Evolutionary conservation across 2,113 vertebrate species (phyloP).

Genomic region (Pavo muticus): DNA sequence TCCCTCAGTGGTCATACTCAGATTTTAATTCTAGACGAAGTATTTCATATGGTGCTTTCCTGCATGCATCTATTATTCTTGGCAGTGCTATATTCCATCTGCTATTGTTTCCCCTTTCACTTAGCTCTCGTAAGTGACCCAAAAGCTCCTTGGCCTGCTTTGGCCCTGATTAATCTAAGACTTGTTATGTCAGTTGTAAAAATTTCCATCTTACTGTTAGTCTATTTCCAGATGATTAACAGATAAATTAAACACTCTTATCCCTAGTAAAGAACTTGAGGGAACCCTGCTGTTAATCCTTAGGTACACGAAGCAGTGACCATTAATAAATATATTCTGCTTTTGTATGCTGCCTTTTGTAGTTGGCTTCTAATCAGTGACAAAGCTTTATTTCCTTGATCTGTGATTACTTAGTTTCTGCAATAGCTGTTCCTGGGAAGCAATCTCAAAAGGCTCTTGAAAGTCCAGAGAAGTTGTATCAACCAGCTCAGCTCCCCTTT

Average conservation of each 20-base stretch:
- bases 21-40: neutral
- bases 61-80: neutral
- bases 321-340: neutral
- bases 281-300: neutral
- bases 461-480: neutral
- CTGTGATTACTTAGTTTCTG: neutral
- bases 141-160: neutral
- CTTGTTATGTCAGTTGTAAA: neutral
- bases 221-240: neutral
- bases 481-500: neutral
- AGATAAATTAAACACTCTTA: neutral
- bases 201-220: neutral
- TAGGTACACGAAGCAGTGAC: neutral
- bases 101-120: neutral
- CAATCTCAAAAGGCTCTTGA: neutral
- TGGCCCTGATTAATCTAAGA: conserved; percentile 21
- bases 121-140: neutral
- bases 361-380: neutral
- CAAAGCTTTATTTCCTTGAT: neutral
- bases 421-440: neutral
- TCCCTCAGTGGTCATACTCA: neutral
- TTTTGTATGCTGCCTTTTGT: neutral
- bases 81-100: neutral
- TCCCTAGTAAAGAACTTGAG: neutral
- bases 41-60: neutral